Percentiles rank a stretch among this genome's conserved stretches.
These are phyloP conservation scores for Scomber japonicus DNA, from an alignment of 2,113 vertebrate species.

Conservation along the genomic window DNA sequence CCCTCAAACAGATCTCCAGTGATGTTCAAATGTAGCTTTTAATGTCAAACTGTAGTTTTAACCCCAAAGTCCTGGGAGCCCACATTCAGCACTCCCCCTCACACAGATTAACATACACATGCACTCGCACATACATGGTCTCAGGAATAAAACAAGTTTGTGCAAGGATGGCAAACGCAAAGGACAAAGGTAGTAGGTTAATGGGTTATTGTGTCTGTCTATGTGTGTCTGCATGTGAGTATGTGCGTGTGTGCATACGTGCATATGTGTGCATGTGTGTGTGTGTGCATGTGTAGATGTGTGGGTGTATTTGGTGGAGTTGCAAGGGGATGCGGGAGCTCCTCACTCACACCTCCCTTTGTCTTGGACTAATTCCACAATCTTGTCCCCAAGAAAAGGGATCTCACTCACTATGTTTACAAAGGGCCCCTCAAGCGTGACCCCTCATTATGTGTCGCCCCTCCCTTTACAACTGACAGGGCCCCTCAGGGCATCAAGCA, in stretches of 20 bases:
- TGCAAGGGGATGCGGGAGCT: conserved; percentile 25
- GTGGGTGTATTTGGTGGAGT: not conserved
- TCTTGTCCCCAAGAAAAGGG: conserved; percentile 78
- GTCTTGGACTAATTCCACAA: conserved; percentile 82
- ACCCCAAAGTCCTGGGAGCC: not conserved
- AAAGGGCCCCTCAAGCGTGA: conserved; percentile 79
- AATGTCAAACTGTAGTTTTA: conserved; percentile 32
- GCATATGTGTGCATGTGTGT: conserved; percentile 18
- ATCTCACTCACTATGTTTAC: conserved; percentile 74
- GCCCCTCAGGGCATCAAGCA: conserved; percentile 75
- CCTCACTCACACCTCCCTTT: conserved; percentile 73
- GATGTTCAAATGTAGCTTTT: conserved; percentile 11
- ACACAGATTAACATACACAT: not conserved
- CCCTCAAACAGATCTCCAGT: conserved; percentile 4
- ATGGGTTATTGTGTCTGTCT: not conserved
- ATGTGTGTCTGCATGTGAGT: conserved; percentile 23
- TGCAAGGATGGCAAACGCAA: conserved; percentile 21
- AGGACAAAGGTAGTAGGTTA: conserved; percentile 16
- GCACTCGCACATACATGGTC: not conserved
- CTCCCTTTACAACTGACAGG: conserved; percentile 79
- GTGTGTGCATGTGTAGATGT: not conserved
- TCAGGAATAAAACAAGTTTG: conserved; percentile 17
- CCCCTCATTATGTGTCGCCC: conserved; percentile 77
- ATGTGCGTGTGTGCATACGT: not conserved
- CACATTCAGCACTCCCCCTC: not conserved